phyloP scores from a whole-genome alignment of 2,113 vertebrate genomes.

The Clupea harengus region DNA sequence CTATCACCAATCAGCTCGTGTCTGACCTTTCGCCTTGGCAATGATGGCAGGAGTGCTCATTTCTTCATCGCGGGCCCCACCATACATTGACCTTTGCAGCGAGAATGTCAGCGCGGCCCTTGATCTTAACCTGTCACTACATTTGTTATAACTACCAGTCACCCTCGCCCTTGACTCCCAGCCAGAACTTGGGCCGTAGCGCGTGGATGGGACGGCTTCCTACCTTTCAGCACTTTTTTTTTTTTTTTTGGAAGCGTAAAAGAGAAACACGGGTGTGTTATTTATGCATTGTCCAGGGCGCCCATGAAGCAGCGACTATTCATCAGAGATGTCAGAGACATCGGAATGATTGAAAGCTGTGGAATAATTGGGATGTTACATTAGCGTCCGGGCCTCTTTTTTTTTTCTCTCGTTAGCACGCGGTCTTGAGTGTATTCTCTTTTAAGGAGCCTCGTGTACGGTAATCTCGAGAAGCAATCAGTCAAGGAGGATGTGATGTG shows the following conservation, averaged over 20 bases:
- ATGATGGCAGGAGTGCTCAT: slow-evolving; percentile 89
- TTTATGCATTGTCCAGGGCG: slow-evolving; percentile 13
- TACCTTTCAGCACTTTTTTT: slow-evolving; percentile 27
- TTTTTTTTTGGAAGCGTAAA: slow-evolving; percentile 8
- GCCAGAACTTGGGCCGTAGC: slow-evolving; percentile 29
- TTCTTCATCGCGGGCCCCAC: slow-evolving; percentile 85
- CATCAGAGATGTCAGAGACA: slow-evolving; percentile 29
- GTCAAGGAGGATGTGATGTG: slow-evolving; percentile 9
- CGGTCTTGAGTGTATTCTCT: background rate
- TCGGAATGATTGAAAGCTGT: slow-evolving; percentile 24
- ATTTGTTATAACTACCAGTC: slow-evolving; percentile 83
- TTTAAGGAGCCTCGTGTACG: background rate
- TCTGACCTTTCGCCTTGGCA: slow-evolving; percentile 97
- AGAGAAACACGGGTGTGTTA: background rate
- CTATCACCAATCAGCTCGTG: slow-evolving; percentile 97
- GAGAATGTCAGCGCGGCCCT: slow-evolving; percentile 92
- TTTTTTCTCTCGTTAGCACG: background rate
- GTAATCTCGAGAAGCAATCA: slow-evolving; percentile 3
- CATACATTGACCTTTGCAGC: slow-evolving; percentile 91
- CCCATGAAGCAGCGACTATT: slow-evolving; percentile 9
- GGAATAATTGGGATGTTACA: slow-evolving; percentile 19
- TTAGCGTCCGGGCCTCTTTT: slow-evolving; percentile 1
- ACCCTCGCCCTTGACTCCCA: slow-evolving; percentile 79
- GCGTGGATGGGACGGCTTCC: background rate
- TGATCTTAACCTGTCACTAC: slow-evolving; percentile 89